phyloP scores from a whole-genome alignment of 1,140 invertebrate species.

The Zaprionus capensis region DNA sequence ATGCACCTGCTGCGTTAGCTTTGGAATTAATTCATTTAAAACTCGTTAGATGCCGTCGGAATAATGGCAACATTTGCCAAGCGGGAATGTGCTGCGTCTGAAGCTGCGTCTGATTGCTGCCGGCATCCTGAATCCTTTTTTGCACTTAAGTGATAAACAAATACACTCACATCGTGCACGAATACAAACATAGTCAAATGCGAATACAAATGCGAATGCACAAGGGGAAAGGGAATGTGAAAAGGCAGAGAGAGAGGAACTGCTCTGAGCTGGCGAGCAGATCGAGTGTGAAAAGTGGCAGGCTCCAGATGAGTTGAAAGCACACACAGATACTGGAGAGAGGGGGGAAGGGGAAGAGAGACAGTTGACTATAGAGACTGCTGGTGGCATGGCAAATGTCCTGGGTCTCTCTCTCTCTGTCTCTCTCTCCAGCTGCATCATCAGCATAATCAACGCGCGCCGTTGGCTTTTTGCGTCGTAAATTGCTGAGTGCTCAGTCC shows the following conservation, averaged over 20 bases:
- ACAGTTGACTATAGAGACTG: background rate
- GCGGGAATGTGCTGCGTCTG: constrained; percentile 52
- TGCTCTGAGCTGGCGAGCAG: constrained; percentile 34
- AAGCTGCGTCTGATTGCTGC: constrained; percentile 28
- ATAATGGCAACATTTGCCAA: constrained; percentile 35
- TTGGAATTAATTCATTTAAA: constrained; percentile 81
- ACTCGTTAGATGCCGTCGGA: constrained; percentile 66
- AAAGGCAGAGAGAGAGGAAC: constrained; percentile 35
- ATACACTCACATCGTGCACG: constrained; percentile 68
- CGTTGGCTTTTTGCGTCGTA: constrained; percentile 81
- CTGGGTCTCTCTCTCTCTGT: constrained; percentile 11
- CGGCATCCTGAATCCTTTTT: constrained; percentile 74
- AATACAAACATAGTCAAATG: constrained; percentile 57
- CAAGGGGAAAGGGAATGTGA: constrained; percentile 27
- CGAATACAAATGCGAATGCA: constrained; percentile 43
- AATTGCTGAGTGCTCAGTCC: constrained; percentile 75
- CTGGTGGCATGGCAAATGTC: constrained; percentile 20
- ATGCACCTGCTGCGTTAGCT: background rate
- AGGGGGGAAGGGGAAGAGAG: background rate
- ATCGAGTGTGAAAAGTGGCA: constrained; percentile 82
- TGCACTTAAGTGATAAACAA: constrained; percentile 83
- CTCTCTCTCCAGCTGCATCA: constrained; percentile 69
- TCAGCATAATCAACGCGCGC: constrained; percentile 81
- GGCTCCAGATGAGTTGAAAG: constrained; percentile 40
- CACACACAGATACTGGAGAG: background rate